Evolutionary conservation across 2,797 vertebrate genomes (phyloP), one percentile per base, ranked within the genome.

Genomic region (Knipowitschia caucasica): DNA sequence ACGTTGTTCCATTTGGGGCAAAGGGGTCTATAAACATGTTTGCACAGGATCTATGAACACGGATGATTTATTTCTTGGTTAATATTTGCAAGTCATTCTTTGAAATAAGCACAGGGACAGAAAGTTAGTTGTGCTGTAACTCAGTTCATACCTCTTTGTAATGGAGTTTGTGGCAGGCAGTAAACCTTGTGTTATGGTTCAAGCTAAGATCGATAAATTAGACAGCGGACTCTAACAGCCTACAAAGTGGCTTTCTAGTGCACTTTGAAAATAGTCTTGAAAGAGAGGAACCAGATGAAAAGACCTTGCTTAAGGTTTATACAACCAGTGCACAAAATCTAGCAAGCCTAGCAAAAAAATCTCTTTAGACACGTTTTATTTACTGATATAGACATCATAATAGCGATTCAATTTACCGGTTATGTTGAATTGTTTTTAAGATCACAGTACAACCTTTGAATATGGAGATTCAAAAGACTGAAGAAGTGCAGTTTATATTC

Each of bases 161-260:
- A 38, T 36, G 49, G 50, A 49, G 33, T 59, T 30, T 50, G 39
- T 54, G 10, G 12, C 9, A 27, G 50, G 15, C 21, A 17, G 30
- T 24, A 35, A 50, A 34, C 17, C 50, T 24, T 47, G 15, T 60
- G 44, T 62, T 76, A 45, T 56, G 21, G 44, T 46, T 77, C 39
- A 67, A 57, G 54, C 26, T 36, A 7, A 68, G 45, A 69, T 67
- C 56, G 56, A 62, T 63, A 26, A 51, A 38, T 36, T 43, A 14
- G 42, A 49, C 34, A 40, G 29, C 15, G 49, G 53, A 75, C 30
- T 29, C 46, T 59, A 25, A 40, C 52, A 62, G 25, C 46, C 56
- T 23, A 31, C 31, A 65, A 63, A 55, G 40, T 26, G 51, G 44
- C 43, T 23, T 70, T 59, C 23, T 56, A 56, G 36, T 45, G 40